These are phyloP conservation scores for Gymnothorax reevesii DNA, from an alignment of 2,797 vertebrate genomes.

Conservation along the genomic window DNA sequence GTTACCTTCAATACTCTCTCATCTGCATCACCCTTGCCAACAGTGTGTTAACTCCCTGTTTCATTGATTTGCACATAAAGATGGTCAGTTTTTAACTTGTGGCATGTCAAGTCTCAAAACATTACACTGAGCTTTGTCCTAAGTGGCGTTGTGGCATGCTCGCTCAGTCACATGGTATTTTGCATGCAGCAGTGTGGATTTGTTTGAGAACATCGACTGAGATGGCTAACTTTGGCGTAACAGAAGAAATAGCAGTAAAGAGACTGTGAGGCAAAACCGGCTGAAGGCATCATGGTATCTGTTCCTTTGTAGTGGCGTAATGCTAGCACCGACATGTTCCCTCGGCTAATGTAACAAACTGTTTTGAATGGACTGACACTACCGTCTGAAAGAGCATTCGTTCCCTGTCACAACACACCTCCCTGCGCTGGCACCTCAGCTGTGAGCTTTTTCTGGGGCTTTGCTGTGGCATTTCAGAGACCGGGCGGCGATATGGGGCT, in stretches of 20 bases:
- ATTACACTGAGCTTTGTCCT: neutral
- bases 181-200: neutral
- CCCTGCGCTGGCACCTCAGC: neutral
- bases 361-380: neutral
- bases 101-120: neutral
- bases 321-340: neutral
- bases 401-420: constrained; percentile 5
- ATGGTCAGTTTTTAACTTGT: neutral
- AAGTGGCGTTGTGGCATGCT: neutral
- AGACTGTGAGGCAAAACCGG: neutral
- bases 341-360: neutral
- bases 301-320: neutral
- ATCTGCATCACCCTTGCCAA: neutral
- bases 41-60: neutral
- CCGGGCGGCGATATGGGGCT: neutral
- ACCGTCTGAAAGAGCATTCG: neutral
- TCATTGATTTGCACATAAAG: neutral
- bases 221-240: neutral
- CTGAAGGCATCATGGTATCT: neutral
- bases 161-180: neutral
- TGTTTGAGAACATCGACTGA: neutral
- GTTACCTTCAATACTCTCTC: neutral
- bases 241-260: neutral
- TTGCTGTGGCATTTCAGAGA: neutral
- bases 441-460: neutral